These are phyloP conservation scores for Fulmarus glacialis DNA, from an alignment of 2,113 vertebrate species.

Conservation along the genomic window DNA sequence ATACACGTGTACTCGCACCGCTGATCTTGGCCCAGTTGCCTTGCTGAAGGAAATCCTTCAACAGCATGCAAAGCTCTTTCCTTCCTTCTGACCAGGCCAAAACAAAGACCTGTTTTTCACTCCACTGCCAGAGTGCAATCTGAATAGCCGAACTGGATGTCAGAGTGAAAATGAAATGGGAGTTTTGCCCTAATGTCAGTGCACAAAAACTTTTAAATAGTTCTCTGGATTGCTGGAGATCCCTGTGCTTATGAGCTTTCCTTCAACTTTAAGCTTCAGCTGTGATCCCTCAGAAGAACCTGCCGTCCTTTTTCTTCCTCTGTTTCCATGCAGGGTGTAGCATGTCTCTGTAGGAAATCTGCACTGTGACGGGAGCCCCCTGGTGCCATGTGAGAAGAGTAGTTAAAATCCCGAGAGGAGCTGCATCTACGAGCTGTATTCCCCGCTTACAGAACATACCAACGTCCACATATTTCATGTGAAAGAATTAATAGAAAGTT, in stretches of 20 bases:
- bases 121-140: background rate
- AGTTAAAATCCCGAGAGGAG: background rate
- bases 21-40: background rate
- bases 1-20: rapidly evolving
- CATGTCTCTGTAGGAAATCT: background rate
- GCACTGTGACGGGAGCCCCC: background rate
- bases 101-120: background rate
- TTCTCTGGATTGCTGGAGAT: background rate
- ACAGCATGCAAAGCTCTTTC: background rate
- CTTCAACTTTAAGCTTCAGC: background rate
- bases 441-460: background rate
- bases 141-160: background rate
- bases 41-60: background rate
- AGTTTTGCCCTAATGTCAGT: background rate
- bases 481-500: background rate
- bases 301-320: background rate
- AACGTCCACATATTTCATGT: background rate
- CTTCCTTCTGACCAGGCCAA: background rate
- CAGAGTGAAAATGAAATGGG: background rate
- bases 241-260: background rate
- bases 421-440: background rate
- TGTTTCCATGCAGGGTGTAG: background rate
- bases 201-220: background rate
- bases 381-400: rapidly evolving
- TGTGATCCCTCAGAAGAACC: background rate